A percentile compares a stretch with the other conserved stretches of the same genome.
Evolutionary conservation across 2,888 invertebrate species (phyloP).

Genomic region (Periphyllus acericola): DNA sequence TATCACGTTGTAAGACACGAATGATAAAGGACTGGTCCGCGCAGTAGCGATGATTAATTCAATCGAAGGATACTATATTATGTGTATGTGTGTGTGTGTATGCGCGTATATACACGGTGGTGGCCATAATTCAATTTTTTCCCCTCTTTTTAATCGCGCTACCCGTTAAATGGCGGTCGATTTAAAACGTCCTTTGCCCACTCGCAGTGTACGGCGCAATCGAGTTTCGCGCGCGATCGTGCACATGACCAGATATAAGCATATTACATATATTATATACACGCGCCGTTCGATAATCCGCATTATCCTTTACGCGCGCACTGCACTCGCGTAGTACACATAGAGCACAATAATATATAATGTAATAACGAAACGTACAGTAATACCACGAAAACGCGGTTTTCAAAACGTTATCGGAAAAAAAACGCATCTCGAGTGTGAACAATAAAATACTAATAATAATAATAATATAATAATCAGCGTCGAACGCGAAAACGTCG

Average conservation of each 20-base stretch:
- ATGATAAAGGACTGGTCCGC: not conserved
- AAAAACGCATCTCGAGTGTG: too few relatives aligned
- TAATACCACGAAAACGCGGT: too few relatives aligned
- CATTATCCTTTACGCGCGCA: not conserved
- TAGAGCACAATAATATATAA: too few relatives aligned
- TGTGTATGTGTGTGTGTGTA: too few relatives aligned
- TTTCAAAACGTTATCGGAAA: not conserved
- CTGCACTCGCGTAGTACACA: too few relatives aligned
- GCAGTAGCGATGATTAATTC: not conserved
- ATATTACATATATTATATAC: too few relatives aligned
- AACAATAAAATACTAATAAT: too few relatives aligned
- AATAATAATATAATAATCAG: too few relatives aligned
- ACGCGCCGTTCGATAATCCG: too few relatives aligned
- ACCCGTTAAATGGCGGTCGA: conserved; percentile 9
- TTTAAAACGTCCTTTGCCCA: conserved; percentile 2
- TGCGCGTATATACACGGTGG: not conserved
- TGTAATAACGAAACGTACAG: not conserved
- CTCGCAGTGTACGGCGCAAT: not conserved
- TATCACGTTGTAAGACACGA: too few relatives aligned
- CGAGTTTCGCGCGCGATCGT: not conserved
- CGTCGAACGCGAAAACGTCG: too few relatives aligned
- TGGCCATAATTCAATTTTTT: not conserved
- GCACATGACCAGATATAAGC: not conserved
- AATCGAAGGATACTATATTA: not conserved
- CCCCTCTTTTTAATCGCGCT: conserved; percentile 4